Evolutionary conservation across 2,113 vertebrate genomes (phyloP).

Genomic region (Myotis brandtii): DNA sequence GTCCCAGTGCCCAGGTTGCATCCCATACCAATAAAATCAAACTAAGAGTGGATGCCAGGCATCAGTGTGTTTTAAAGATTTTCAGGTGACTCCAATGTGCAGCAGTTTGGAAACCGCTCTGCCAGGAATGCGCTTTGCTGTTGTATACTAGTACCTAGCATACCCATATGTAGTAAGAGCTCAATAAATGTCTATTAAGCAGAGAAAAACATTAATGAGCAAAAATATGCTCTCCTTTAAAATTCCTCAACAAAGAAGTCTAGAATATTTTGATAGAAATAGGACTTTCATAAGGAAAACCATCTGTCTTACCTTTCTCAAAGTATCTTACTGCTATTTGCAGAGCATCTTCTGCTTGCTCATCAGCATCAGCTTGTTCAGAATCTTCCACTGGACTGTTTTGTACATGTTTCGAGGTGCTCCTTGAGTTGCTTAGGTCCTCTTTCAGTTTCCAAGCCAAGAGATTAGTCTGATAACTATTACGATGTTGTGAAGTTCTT

Average conservation of each 20-base stretch:
- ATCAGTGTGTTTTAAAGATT: conserved; percentile 38
- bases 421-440: background rate
- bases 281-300: conserved; percentile 77
- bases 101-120: background rate
- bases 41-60: background rate
- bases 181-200: conserved; percentile 38
- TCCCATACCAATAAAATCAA: conserved; percentile 42
- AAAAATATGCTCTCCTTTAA: conserved; percentile 2
- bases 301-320: conserved; percentile 86
- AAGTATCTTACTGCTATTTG: conserved; percentile 85
- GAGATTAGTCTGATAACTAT: conserved; percentile 71
- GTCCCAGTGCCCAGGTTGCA: background rate
- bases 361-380: background rate
- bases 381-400: background rate
- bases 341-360: conserved; percentile 71
- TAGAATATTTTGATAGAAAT: conserved; percentile 7
- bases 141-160: conserved; percentile 8
- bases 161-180: background rate
- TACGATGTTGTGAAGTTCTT: background rate
- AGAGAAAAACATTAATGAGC: background rate
- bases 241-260: background rate
- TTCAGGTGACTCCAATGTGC: background rate
- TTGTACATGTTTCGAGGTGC: conserved; percentile 1
- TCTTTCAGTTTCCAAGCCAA: conserved; percentile 65
- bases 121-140: background rate